Evolutionary conservation across 2,888 invertebrate genomes (phyloP).

Genomic region (Yponomeuta plumbellus): DNA sequence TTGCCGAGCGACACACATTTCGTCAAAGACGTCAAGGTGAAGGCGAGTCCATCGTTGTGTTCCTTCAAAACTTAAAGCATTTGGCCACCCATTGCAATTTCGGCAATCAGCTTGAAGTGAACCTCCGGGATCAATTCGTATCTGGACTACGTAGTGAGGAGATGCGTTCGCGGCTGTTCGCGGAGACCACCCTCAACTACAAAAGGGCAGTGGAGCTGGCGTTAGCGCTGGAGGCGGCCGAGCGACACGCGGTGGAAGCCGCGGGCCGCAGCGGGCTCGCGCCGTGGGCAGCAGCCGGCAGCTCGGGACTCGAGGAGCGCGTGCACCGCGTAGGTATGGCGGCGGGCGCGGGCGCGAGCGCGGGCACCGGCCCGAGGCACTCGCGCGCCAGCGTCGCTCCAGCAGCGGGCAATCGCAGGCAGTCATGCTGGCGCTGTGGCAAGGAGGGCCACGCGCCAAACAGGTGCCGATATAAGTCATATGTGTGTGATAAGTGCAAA

Average conservation of each 20-base stretch:
- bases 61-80: constrained; percentile 10
- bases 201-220: constrained; percentile 8
- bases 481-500: not conserved
- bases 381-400: not conserved
- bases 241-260: constrained; percentile 9
- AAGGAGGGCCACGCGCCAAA: not conserved
- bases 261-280: not conserved
- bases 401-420: not conserved
- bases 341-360: constrained; percentile 3
- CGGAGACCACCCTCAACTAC: not conserved
- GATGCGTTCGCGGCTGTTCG: constrained; percentile 7
- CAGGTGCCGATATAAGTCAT: constrained; percentile 9
- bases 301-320: not conserved
- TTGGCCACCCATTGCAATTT: constrained; percentile 5
- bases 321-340: not conserved
- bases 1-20: constrained; percentile 17
- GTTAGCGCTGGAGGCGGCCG: constrained; percentile 8
- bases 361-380: not conserved
- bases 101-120: not conserved
- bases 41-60: constrained; percentile 9
- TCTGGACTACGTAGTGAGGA: constrained; percentile 2
- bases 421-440: not conserved
- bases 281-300: not conserved
- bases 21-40: constrained; percentile 14
- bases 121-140: constrained; percentile 11